Evolutionary conservation across 2,888 invertebrate genomes (phyloP).

Genomic region (Cryptophagus acutangulus): DNA sequence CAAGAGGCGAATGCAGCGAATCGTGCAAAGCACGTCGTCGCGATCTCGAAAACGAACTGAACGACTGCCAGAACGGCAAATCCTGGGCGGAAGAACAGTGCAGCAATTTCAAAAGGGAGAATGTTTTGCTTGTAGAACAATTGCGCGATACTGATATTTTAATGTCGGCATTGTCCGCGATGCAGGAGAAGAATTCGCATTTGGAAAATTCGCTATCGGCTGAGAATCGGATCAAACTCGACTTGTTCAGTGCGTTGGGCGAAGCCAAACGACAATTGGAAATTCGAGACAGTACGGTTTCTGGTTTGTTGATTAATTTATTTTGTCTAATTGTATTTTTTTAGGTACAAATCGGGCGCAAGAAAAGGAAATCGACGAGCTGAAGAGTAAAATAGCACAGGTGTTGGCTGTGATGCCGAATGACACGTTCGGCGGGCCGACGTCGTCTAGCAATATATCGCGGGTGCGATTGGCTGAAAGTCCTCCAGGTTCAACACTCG

Average conservation of each 20-base stretch:
- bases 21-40: conserved; percentile 50
- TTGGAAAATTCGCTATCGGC: conserved; percentile 91
- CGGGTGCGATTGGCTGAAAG: conserved; percentile 55
- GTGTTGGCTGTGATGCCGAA: conserved; percentile 88
- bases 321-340: conserved; percentile 26
- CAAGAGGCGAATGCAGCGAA: conserved; percentile 46
- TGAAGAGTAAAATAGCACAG: conserved; percentile 88
- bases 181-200: conserved; percentile 88
- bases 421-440: conserved; percentile 57
- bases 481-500: conserved; percentile 55
- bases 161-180: conserved; percentile 70
- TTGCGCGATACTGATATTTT: conserved; percentile 67
- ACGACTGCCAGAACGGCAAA: conserved; percentile 54
- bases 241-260: conserved; percentile 94
- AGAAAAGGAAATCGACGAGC: conserved; percentile 86
- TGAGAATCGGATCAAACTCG: conserved; percentile 96
- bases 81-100: conserved; percentile 57
- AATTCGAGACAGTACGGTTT: conserved; percentile 68
- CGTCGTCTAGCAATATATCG: conserved; percentile 45
- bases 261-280: conserved; percentile 88
- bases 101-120: conserved; percentile 51
- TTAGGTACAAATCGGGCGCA: conserved; percentile 75
- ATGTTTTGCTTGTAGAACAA: conserved; percentile 41
- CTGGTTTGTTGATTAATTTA: conserved; percentile 4
- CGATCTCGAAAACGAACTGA: conserved; percentile 59